A percentile compares a stretch with the other conserved stretches of the same genome.
Evolutionary conservation across 1,140 invertebrate species (phyloP).

Genomic region (Drosophila ogumai): DNA sequence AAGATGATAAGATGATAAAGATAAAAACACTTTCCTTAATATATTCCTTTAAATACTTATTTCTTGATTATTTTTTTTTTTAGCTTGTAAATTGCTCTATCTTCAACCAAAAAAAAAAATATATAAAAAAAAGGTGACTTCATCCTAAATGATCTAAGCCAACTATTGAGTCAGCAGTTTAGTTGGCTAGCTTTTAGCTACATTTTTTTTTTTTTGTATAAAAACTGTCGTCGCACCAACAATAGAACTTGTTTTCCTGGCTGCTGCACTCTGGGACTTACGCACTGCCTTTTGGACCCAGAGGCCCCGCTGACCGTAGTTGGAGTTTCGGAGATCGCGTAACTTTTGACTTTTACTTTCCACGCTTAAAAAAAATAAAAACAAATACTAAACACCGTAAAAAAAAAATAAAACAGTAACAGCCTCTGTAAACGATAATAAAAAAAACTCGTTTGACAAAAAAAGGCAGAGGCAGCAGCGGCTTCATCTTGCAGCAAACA

Average conservation of each 20-base stretch:
- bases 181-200: not conserved
- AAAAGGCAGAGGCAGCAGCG: constrained; percentile 35
- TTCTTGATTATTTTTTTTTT: too few relatives aligned
- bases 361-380: constrained; percentile 34
- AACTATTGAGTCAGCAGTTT: constrained; percentile 24
- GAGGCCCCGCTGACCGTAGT: constrained; percentile 46
- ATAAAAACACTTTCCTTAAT: too few relatives aligned
- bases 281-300: constrained; percentile 29
- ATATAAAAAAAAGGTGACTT: constrained; percentile 16
- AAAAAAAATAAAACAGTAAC: constrained; percentile 14
- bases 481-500: constrained; percentile 29
- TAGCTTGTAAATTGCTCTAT: not conserved
- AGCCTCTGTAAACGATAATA: constrained; percentile 27
- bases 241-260: constrained; percentile 47
- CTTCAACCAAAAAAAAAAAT: not conserved
- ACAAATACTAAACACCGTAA: constrained; percentile 14
- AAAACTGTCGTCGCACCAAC: constrained; percentile 17
- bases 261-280: constrained; percentile 21
- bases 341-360: constrained; percentile 73
- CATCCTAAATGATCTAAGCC: constrained; percentile 29
- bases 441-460: constrained; percentile 65
- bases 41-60: too few relatives aligned
- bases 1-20: too few relatives aligned
- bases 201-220: constrained; percentile 19
- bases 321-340: constrained; percentile 41